Evolutionary conservation across 2,797 vertebrate genomes (phyloP).

Genomic region (Crocodylus rhombifer): DNA sequence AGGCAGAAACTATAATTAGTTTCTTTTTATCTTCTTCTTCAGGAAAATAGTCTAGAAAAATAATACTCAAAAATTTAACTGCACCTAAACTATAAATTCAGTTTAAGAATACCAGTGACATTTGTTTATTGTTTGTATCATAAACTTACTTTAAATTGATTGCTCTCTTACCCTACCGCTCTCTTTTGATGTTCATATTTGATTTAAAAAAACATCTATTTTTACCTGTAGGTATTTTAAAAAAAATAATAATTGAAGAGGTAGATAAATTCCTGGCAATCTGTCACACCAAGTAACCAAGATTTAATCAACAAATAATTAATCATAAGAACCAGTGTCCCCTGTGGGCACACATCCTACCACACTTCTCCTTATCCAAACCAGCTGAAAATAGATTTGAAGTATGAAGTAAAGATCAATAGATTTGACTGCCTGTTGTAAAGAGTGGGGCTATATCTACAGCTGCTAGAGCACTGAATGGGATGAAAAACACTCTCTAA

Average conservation of each 20-base stretch:
- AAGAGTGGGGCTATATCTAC: neutral
- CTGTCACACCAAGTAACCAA: neutral
- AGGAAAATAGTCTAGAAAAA: neutral
- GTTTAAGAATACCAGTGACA: neutral
- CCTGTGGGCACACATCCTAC: neutral
- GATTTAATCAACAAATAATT: neutral
- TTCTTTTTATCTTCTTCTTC: slow-evolving; percentile 16
- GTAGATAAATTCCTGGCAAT: neutral
- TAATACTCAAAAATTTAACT: neutral
- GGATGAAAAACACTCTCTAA: neutral
- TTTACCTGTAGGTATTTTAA: neutral
- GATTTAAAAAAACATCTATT: neutral
- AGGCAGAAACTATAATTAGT: slow-evolving; percentile 43
- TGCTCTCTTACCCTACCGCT: neutral
- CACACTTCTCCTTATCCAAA: neutral
- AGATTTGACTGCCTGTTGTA: neutral
- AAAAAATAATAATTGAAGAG: neutral
- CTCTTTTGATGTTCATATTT: neutral
- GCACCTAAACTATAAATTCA: neutral
- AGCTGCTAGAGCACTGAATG: neutral
- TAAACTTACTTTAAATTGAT: neutral
- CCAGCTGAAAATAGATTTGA: neutral
- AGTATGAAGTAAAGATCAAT: neutral
- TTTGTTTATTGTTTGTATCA: neutral
- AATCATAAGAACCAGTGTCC: neutral